Evolutionary conservation across 2,797 vertebrate genomes (phyloP).

Genomic region (Danio jaintianensis): DNA sequence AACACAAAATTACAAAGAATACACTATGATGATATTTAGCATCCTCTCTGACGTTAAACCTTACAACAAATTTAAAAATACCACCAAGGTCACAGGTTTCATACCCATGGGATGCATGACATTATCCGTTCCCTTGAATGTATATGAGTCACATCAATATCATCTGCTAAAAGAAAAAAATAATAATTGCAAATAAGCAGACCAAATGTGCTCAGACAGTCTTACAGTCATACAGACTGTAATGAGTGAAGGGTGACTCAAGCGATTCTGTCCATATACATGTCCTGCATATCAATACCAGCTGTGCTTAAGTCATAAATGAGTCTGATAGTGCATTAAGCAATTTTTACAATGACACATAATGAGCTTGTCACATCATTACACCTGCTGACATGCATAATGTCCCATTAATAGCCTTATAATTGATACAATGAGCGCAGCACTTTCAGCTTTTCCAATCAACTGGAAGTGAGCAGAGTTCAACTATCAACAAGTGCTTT

Average conservation of each 20-base stretch:
- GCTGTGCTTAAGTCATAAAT: not conserved
- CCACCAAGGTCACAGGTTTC: not conserved
- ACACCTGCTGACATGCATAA: conserved; percentile 28
- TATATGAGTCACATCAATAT: not conserved
- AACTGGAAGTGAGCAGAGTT: not conserved
- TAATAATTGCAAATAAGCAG: too few relatives aligned
- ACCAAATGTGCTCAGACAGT: too few relatives aligned
- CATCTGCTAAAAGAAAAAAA: too few relatives aligned
- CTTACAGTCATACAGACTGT: too few relatives aligned
- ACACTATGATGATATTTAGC: not conserved
- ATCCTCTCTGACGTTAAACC: not conserved
- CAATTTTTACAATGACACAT: conserved; percentile 20
- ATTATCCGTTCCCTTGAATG: not conserved
- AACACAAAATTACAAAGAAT: not conserved
- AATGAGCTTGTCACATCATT: conserved; percentile 40
- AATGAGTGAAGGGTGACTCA: not conserved
- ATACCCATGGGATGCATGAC: not conserved
- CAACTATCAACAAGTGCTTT: conserved; percentile 11
- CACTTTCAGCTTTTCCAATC: conserved; percentile 24
- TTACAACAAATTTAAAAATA: not conserved
- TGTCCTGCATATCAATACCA: conserved; percentile 1
- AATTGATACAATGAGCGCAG: conserved; percentile 20
- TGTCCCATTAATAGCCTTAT: conserved; percentile 22
- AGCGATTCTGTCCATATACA: not conserved
- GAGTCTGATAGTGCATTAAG: conserved; percentile 14